Evolutionary conservation across 2,797 vertebrate genomes (phyloP), one percentile per base, ranked within the genome.

Genomic region (Helostoma temminkii): DNA sequence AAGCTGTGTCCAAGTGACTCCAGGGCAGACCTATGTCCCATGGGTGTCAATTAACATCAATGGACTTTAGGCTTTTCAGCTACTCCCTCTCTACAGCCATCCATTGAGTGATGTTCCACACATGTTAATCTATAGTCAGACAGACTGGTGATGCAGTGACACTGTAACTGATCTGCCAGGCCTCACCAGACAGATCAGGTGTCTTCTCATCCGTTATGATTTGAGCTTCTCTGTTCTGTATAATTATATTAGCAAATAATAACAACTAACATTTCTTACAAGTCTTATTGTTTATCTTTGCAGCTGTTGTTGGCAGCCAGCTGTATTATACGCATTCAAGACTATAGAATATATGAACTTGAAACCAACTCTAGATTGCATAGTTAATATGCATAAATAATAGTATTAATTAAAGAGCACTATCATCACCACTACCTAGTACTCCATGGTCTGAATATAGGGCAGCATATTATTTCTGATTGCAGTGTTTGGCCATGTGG

Each of bases 1-100:
- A 93, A 78, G 83, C 48, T 57, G 78, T 19, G 61, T 74, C 72
- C 89, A 85, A 87, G 89, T 83, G 80, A 92, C 87, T 88, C 78
- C 26, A 24, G 62, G 81, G 68, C 71, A 74, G 88, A 78, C 76
- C 76, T 69, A 56, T 43, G 65, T 70, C 83, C 61, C 69, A 62
- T 50, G 54, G 82, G 76, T 88, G 79, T 87, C 80, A 81, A 58
- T 86, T 83, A 81, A 71, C 43, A 70, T 82, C 72, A 82, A 71
- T 78, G 66, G 78, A 69, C 69, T 82, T 76, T 65, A 83, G 82
- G 70, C 54, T 69, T 64, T 68, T 54, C 50, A 77, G 61, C 42
- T 57, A 74, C 37, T 64, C 21, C 0, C 48, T 73, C 71, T 74
- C 78, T 64, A 59, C 43, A 0, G 9, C 74, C 19, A 57, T 24